Conservation (phyloP, 1,140 invertebrate species). For the Drosophila miranda region DNA sequence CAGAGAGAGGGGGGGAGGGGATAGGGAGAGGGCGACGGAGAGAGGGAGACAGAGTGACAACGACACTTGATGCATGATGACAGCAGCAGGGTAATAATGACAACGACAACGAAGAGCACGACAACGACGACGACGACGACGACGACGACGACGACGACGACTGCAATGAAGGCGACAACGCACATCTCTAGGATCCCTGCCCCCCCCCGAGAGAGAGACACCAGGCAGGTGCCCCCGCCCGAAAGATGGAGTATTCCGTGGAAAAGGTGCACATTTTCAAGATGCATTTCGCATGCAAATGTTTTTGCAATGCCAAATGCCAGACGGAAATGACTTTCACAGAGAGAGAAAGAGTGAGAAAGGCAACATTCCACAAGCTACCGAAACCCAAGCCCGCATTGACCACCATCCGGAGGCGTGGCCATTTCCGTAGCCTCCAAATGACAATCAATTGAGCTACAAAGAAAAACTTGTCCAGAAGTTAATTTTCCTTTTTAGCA, state of each 20-base stretch:
- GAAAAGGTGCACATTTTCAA: conserved; percentile 55
- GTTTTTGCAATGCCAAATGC: conserved; percentile 64
- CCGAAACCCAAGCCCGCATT: conserved; percentile 31
- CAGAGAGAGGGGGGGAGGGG: background rate
- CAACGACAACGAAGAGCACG: conserved; percentile 50
- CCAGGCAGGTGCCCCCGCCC: background rate
- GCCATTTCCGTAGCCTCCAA: background rate
- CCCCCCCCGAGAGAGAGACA: too few species aligned
- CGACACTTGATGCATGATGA: conserved; percentile 77
- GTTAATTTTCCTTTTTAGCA: conserved; percentile 14
- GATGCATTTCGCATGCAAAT: conserved; percentile 76
- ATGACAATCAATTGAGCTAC: conserved; percentile 43
- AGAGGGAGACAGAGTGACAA: conserved; percentile 47
- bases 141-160: conserved; percentile 28
- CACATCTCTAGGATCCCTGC: background rate
- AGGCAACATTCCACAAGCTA: conserved; percentile 35
- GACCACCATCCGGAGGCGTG: background rate
- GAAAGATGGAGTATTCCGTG: conserved; percentile 31
- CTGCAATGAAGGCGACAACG: conserved; percentile 68
- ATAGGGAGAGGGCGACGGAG: background rate
- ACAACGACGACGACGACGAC: too few species aligned
- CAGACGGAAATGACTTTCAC: conserved; percentile 67
- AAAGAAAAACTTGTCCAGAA: conserved; percentile 25
- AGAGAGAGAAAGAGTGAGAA: conserved; percentile 19
- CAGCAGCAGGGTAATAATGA: conserved; percentile 76